Percentiles rank a stretch among this genome's conserved stretches.
Conservation (phyloP, 2,797 vertebrate genomes). For the Bradypus variegatus region DNA sequence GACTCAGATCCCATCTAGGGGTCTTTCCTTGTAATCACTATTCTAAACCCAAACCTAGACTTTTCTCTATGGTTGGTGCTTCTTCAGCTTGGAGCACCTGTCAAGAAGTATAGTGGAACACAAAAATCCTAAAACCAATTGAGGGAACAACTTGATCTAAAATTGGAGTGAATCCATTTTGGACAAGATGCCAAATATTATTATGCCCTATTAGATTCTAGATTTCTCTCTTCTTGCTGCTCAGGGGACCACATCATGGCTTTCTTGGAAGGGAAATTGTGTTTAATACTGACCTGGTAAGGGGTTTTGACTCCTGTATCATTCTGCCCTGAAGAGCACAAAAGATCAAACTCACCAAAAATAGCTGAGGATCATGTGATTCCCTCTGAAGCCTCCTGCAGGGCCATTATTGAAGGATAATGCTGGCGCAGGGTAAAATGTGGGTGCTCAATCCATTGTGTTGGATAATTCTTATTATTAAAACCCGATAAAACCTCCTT, state of each 20-base stretch:
- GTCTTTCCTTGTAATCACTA: neutral
- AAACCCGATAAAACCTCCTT: neutral
- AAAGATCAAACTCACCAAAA: neutral
- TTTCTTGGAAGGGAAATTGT: neutral
- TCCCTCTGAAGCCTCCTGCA: neutral
- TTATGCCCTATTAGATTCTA: neutral
- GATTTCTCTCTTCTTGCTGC: neutral
- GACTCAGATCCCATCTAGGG: rapidly evolving
- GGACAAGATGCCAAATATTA: neutral
- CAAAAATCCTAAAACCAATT: neutral
- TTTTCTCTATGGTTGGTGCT: neutral
- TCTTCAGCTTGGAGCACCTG: neutral
- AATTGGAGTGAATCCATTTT: neutral
- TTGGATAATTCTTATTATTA: neutral
- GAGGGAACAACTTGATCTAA: neutral
- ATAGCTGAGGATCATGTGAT: neutral
- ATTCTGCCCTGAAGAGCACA: neutral
- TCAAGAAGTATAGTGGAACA: neutral
- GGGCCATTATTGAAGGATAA: neutral
- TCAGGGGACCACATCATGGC: neutral
- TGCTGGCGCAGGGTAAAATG: neutral
- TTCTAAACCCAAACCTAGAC: neutral
- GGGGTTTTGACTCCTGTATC: neutral
- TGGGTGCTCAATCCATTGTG: neutral
- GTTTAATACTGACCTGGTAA: neutral